Evolutionary conservation across 1,140 invertebrate genomes (phyloP), one percentile per base, ranked within the genome.

Genomic region (Nasonia vitripennis): DNA sequence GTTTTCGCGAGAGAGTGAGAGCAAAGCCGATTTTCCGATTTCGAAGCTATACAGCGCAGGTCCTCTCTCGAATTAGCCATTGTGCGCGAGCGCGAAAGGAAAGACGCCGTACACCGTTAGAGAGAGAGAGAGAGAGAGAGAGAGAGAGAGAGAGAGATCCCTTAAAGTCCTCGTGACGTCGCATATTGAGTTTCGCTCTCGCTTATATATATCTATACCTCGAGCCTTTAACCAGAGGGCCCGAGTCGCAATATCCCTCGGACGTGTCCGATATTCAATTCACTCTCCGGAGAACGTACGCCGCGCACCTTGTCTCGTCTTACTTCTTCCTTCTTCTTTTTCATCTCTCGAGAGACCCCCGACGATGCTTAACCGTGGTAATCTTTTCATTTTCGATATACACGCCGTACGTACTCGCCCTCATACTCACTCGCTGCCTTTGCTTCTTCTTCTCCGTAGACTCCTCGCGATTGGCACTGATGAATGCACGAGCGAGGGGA

Each of bases 11-110:
- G 20, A 20, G 51, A 17, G 41, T 37, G 37, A 86, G 83, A n/a
- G 55, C 55, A 92, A 93, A 93, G 92, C 93, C 92, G 93, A 93
- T 93, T 93, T 93, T 90, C 90, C 89, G 91, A 93, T 93, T 91
- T 91, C 87, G 87, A 90, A 31, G 2, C n/a, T n/a, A 90, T 91
- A 90, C 89, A 89, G 88, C 88, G 85, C 78, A 81, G 79, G 84
- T 87, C 85, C 89, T 23, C 89, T 23, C 34, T 88, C 86, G 92
- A 92, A 92, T 92, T 92, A 92, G 91, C 81, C 89, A 93, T 93
- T 93, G 91, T 92, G 88, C 88, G 80, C 77, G 62, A 74, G 88
- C 88, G 81, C 77, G 62, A 77, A 45, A 45, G 41, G 6, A 45
- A 45, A 45, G 10, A 45, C 7, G 9, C 77, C 0, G n/a, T 67